These are phyloP conservation scores for Drosophila austrosaltans DNA, from an alignment of 2,888 invertebrate species.

Conservation along the genomic window DNA sequence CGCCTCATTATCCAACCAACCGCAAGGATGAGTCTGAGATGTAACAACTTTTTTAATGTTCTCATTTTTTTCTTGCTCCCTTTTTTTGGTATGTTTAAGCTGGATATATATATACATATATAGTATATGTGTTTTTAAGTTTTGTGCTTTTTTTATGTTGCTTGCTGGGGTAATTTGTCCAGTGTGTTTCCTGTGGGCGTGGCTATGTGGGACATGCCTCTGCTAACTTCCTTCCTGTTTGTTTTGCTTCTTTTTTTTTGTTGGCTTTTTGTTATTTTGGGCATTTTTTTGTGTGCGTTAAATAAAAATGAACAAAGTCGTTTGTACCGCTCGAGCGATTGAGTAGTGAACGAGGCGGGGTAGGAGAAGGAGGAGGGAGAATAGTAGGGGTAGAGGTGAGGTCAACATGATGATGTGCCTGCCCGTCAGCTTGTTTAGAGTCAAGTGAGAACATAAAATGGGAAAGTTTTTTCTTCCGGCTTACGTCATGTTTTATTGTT, in stretches of 20 bases:
- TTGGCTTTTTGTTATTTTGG: background rate
- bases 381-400: constrained; percentile 14
- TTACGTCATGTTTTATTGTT: constrained; percentile 51
- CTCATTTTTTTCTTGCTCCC: constrained; percentile 11
- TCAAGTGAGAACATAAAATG: constrained; percentile 10
- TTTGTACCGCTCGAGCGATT: background rate
- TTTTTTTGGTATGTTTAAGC: constrained; percentile 26
- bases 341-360: background rate
- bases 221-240: constrained; percentile 69
- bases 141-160: constrained; percentile 16
- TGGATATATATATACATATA: constrained; percentile 18
- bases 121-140: constrained; percentile 23
- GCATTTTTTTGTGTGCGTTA: constrained; percentile 14
- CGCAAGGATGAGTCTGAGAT: constrained; percentile 33
- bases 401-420: constrained; percentile 39
- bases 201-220: constrained; percentile 47
- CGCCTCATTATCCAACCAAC: constrained; percentile 45
- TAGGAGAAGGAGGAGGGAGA: background rate
- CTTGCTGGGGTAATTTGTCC: constrained; percentile 62
- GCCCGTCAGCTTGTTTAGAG: constrained; percentile 22
- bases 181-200: constrained; percentile 53
- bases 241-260: constrained; percentile 34
- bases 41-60: constrained; percentile 24
- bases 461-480: constrained; percentile 28
- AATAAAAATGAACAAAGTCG: constrained; percentile 34